These are phyloP conservation scores for Melanotaenia trifasciata DNA, from an alignment of 2,797 vertebrate species.

Conservation along the genomic window DNA sequence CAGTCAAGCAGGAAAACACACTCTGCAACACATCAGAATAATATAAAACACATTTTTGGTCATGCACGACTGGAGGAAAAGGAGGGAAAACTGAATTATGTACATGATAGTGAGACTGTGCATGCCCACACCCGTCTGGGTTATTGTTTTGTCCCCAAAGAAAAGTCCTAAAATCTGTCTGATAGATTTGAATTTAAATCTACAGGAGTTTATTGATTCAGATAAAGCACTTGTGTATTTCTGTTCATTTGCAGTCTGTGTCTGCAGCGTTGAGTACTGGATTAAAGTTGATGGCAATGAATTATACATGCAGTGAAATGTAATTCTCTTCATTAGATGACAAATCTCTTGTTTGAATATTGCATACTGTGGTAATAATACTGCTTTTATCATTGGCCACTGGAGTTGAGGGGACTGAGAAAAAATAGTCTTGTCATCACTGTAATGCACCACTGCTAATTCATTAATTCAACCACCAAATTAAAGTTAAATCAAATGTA, in stretches of 20 bases:
- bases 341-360: conserved; percentile 82
- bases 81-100: conserved; percentile 26
- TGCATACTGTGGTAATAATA: conserved; percentile 80
- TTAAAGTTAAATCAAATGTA: conserved; percentile 65
- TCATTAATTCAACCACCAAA: conserved; percentile 73
- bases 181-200: conserved; percentile 54
- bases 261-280: conserved; percentile 64
- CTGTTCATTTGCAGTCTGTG: conserved; percentile 69
- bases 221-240: conserved; percentile 67
- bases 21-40: conserved; percentile 58
- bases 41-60: conserved; percentile 58
- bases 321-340: conserved; percentile 84
- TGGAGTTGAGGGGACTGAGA: conserved; percentile 52
- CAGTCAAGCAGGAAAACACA: conserved; percentile 62
- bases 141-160: conserved; percentile 13
- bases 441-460: conserved; percentile 69
- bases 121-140: not conserved
- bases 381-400: conserved; percentile 74
- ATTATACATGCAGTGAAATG: conserved; percentile 80
- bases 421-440: conserved; percentile 70
- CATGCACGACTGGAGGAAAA: conserved; percentile 43
- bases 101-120: conserved; percentile 11
- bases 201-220: conserved; percentile 64
- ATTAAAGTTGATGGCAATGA: conserved; percentile 77
- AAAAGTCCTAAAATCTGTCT: conserved; percentile 25